Evolutionary conservation across 1,140 invertebrate species (phyloP).

Genomic region (Elymnias hypermnestra): DNA sequence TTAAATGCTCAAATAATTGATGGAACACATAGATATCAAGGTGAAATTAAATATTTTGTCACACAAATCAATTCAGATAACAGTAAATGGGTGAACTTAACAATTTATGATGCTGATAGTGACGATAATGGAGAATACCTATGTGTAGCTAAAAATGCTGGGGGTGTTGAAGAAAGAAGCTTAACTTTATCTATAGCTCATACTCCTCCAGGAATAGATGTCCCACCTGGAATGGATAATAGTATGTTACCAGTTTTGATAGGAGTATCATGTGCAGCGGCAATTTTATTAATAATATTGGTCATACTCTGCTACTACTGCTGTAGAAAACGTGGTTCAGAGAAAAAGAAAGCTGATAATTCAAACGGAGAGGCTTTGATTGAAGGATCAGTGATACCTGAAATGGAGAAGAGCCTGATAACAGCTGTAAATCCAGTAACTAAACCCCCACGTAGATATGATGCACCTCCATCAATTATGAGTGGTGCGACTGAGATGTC

Average conservation of each 20-base stretch:
- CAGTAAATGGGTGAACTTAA: slow-evolving; percentile 85
- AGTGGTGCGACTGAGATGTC: slow-evolving; percentile 85
- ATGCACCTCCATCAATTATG: slow-evolving; percentile 81
- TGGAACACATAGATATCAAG: slow-evolving; percentile 75
- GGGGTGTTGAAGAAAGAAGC: slow-evolving; percentile 86
- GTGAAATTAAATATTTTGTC: slow-evolving; percentile 56
- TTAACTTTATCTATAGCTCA: slow-evolving; percentile 80
- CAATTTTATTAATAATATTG: slow-evolving; percentile 79
- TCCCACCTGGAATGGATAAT: slow-evolving; percentile 60
- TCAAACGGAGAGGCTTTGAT: slow-evolving; percentile 79
- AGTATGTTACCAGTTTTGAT: slow-evolving; percentile 74
- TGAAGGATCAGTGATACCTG: slow-evolving; percentile 78
- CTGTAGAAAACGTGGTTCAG: slow-evolving; percentile 76
- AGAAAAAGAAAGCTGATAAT: slow-evolving; percentile 76
- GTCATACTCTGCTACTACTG: slow-evolving; percentile 82
- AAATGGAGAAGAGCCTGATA: slow-evolving; percentile 88
- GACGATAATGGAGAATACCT: slow-evolving; percentile 91
- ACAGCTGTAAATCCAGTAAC: slow-evolving; percentile 88
- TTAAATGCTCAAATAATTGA: slow-evolving; percentile 80
- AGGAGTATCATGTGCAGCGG: slow-evolving; percentile 71
- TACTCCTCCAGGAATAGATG: slow-evolving; percentile 58
- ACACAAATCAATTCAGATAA: slow-evolving; percentile 47
- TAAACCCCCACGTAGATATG: slow-evolving; percentile 85
- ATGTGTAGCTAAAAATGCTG: slow-evolving; percentile 91
- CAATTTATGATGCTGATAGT: slow-evolving; percentile 81